These are phyloP conservation scores for Galerucella nymphaeae DNA, from an alignment of 2,888 invertebrate genomes.

Conservation along the genomic window DNA sequence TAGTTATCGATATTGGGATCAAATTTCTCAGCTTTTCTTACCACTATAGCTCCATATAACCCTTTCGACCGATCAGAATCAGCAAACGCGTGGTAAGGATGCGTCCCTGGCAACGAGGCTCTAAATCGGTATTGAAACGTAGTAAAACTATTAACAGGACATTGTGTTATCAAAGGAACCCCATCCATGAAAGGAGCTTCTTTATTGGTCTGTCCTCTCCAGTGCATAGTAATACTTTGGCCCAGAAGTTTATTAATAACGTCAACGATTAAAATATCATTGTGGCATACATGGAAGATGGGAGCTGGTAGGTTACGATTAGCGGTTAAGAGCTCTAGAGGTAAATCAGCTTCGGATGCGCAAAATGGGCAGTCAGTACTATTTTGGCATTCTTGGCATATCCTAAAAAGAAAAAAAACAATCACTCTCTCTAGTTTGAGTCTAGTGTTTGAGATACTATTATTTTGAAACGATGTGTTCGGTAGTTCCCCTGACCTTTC, in stretches of 20 bases:
- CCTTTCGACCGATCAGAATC: constrained; percentile 77
- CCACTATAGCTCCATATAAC: constrained; percentile 77
- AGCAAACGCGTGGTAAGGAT: constrained; percentile 79
- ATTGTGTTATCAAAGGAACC: constrained; percentile 81
- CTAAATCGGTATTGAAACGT: constrained; percentile 79
- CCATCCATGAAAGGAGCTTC: constrained; percentile 81
- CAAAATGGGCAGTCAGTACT: constrained; percentile 74
- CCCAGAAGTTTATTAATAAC: constrained; percentile 77
- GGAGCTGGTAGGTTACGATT: constrained; percentile 77
- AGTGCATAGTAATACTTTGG: constrained; percentile 78
- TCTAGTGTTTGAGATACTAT: too few species aligned
- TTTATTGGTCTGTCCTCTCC: constrained; percentile 81
- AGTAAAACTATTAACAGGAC: constrained; percentile 76
- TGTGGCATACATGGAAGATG: constrained; percentile 74
- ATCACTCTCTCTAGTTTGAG: background rate
- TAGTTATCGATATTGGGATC: constrained; percentile 73
- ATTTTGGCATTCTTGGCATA: constrained; percentile 75
- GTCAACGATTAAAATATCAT: constrained; percentile 79
- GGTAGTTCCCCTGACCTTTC: too few species aligned
- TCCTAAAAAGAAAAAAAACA: constrained; percentile 61
- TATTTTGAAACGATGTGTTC: too few species aligned
- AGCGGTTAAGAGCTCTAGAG: constrained; percentile 73
- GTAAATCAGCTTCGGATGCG: constrained; percentile 73
- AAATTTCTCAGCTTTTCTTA: constrained; percentile 72
- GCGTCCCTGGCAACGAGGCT: constrained; percentile 76